Conservation (phyloP, 2,797 vertebrate species). For the Sebastes kiyomatsui region DNA sequence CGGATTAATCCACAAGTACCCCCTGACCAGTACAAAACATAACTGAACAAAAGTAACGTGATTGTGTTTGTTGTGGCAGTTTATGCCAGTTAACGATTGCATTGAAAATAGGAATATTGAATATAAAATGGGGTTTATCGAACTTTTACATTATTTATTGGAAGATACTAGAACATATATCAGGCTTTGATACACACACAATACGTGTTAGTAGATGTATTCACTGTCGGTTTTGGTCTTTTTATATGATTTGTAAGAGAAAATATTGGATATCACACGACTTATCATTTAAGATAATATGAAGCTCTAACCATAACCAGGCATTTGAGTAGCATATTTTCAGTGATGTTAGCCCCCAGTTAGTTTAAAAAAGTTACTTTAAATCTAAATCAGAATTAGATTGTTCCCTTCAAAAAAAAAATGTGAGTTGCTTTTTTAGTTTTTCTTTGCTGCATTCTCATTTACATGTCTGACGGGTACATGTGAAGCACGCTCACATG, state of each 20-base stretch:
- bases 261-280: background rate
- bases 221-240: background rate
- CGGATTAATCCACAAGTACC: no score
- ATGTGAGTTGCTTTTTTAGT: conserved; percentile 48
- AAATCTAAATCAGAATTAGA: background rate
- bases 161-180: background rate
- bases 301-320: background rate
- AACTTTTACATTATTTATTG: no score
- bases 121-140: background rate
- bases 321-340: background rate
- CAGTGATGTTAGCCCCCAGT: background rate
- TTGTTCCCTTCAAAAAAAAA: background rate
- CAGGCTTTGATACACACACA: background rate
- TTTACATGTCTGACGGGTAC: conserved; percentile 45
- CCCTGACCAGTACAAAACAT: no score
- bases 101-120: no score
- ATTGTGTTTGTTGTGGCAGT: no score
- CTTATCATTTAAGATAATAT: background rate
- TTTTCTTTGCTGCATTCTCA: conserved; percentile 71
- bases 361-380: background rate
- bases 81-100: no score
- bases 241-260: background rate
- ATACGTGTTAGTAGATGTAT: background rate
- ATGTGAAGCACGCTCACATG: conserved; percentile 51
- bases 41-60: no score